These are phyloP conservation scores for Brachyptera risi DNA, from an alignment of 2,888 invertebrate genomes.

Conservation along the genomic window DNA sequence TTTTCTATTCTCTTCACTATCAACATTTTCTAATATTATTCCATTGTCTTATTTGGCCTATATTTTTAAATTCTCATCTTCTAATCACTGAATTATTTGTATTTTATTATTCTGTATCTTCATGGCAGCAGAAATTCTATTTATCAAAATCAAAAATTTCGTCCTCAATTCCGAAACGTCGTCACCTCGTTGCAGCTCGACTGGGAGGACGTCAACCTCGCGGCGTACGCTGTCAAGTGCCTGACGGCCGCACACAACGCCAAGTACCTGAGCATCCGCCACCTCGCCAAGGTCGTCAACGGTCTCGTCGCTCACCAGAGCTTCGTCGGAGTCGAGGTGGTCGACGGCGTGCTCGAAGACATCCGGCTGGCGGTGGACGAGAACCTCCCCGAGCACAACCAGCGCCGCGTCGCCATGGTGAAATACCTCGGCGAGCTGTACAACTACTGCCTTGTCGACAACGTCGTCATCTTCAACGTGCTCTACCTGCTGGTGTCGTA, in stretches of 20 bases:
- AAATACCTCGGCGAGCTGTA: slow-evolving; percentile 95
- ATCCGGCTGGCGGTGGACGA: slow-evolving; percentile 84
- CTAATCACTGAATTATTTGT: too few relatives aligned
- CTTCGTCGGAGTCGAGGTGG: slow-evolving; percentile 81
- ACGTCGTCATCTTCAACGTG: slow-evolving; percentile 79
- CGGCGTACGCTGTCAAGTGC: slow-evolving; percentile 77
- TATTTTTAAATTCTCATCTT: neutral
- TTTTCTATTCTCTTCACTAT: too few relatives aligned
- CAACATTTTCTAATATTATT: too few relatives aligned
- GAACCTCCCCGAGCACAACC: slow-evolving; percentile 87
- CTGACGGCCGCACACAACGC: slow-evolving; percentile 86
- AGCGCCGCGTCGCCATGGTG: slow-evolving; percentile 88
- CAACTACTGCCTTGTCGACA: slow-evolving; percentile 92
- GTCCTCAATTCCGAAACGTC: too few relatives aligned
- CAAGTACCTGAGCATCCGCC: slow-evolving; percentile 83
- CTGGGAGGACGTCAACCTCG: slow-evolving; percentile 77
- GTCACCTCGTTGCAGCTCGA: slow-evolving; percentile 59
- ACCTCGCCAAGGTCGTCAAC: slow-evolving; percentile 83
- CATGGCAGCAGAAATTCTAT: too few relatives aligned
- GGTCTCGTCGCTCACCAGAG: slow-evolving; percentile 82
- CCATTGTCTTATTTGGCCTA: too few relatives aligned
- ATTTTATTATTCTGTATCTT: too few relatives aligned
- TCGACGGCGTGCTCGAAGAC: slow-evolving; percentile 93
- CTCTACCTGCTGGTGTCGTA: slow-evolving; percentile 90
- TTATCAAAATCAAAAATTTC: too few relatives aligned